Conservation (phyloP, 2,888 invertebrate genomes). For the Acronicta leporina region DNA sequence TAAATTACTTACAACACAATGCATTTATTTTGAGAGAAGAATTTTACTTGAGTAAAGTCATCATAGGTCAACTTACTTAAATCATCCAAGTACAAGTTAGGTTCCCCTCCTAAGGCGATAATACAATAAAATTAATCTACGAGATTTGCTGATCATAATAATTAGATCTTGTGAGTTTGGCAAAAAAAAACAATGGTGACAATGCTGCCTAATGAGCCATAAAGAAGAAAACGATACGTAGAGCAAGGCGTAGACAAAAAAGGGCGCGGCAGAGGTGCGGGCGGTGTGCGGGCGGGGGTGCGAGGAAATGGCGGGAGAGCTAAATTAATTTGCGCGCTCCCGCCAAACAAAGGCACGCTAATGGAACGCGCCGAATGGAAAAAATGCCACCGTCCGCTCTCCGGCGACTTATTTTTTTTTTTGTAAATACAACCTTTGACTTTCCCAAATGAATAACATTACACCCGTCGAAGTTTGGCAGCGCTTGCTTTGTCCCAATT, state of each 20-base stretch:
- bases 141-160: slow-evolving; percentile 83
- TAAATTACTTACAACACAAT: too few relatives aligned
- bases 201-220: slow-evolving; percentile 89
- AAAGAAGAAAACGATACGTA: slow-evolving; percentile 89
- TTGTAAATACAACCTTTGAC: slow-evolving; percentile 88
- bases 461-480: slow-evolving; percentile 83
- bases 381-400: slow-evolving; percentile 90
- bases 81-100: slow-evolving; percentile 1
- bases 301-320: slow-evolving; percentile 89
- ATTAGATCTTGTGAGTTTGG: slow-evolving; percentile 84
- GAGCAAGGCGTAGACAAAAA: slow-evolving; percentile 88
- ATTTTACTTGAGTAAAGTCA: background rate
- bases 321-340: slow-evolving; percentile 90
- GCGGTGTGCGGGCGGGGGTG: slow-evolving; percentile 72
- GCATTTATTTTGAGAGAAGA: too few relatives aligned
- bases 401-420: slow-evolving; percentile 86
- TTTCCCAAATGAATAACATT: slow-evolving; percentile 88
- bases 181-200: slow-evolving; percentile 87
- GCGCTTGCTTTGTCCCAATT: slow-evolving; percentile 82
- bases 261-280: slow-evolving; percentile 81
- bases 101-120: slow-evolving; percentile 27
- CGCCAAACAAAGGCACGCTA: slow-evolving; percentile 90
- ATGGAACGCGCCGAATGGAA: slow-evolving; percentile 89
- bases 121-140: slow-evolving; percentile 63
- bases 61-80: background rate